Conservation (phyloP, 2,797 vertebrate genomes). For the Anableps anableps region DNA sequence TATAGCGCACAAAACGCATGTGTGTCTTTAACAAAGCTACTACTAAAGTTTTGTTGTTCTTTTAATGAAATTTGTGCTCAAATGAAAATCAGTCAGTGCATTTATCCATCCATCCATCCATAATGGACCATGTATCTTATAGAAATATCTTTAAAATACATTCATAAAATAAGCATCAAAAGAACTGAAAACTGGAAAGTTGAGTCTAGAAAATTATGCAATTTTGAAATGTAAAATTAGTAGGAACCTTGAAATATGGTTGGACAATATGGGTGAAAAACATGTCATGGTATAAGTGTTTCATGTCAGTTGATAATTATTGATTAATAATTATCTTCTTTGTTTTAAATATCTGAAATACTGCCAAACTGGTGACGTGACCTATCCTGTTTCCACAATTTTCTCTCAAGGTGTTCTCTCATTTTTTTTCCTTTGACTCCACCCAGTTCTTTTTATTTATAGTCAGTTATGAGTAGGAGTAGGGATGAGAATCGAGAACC, state of each 20-base stretch:
- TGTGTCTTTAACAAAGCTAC: constrained; percentile 4
- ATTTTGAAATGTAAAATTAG: background rate
- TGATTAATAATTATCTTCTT: too few species aligned
- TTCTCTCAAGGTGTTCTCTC: too few species aligned
- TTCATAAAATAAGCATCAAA: background rate
- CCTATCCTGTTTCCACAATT: too few species aligned
- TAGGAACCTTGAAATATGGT: background rate
- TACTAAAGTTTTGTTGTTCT: background rate
- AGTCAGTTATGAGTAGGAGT: too few species aligned
- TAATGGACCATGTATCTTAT: background rate
- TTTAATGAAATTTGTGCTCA: background rate
- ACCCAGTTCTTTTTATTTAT: too few species aligned
- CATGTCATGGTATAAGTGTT: too few species aligned
- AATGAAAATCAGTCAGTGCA: background rate
- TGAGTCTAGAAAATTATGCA: background rate
- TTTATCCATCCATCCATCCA: background rate
- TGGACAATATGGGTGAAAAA: too few species aligned
- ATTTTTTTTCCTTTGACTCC: too few species aligned
- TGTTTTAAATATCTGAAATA: too few species aligned
- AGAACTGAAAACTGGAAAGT: background rate
- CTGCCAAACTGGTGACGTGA: too few species aligned
- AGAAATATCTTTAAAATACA: background rate
- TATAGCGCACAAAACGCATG: constrained; percentile 1
- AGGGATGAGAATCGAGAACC: too few species aligned
- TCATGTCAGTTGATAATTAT: too few species aligned